phyloP scores from a whole-genome alignment of 2,113 vertebrate species.

The Corythornis cristatus region DNA sequence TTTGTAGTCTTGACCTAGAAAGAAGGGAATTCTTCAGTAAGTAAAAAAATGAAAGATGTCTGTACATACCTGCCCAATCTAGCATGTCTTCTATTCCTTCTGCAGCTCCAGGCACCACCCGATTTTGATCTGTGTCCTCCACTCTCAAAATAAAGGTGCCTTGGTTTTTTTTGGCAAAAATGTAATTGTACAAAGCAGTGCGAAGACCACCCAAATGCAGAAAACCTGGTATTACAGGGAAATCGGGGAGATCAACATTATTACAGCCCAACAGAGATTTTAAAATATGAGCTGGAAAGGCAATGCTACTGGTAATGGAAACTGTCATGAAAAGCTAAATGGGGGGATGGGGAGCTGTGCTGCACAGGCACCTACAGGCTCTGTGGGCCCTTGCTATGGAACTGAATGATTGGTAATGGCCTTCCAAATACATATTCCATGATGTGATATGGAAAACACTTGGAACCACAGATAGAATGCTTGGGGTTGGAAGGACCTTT shows the following conservation, averaged over 20 bases:
- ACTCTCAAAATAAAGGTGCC: constrained; percentile 89
- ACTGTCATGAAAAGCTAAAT: rapidly evolving
- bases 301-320: rapidly evolving
- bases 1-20: rapidly evolving
- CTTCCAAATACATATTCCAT: rapidly evolving
- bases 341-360: rapidly evolving
- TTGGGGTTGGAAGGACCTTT: not conserved
- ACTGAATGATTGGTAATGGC: rapidly evolving
- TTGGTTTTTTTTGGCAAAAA: constrained; percentile 89
- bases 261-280: rapidly evolving
- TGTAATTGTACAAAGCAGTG: constrained; percentile 93
- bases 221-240: constrained; percentile 76
- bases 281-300: rapidly evolving
- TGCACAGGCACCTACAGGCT: not conserved
- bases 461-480: not conserved
- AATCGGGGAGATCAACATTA: rapidly evolving
- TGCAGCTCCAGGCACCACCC: constrained; percentile 85
- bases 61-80: constrained; percentile 88
- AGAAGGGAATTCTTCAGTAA: rapidly evolving
- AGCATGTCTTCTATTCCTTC: constrained; percentile 90
- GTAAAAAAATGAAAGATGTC: rapidly evolving
- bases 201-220: constrained; percentile 92
- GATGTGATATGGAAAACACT: rapidly evolving
- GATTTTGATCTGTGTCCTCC: constrained; percentile 91
- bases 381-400: rapidly evolving